phyloP scores from a whole-genome alignment of 1,140 invertebrate genomes.

The Leptinotarsa undecemlineata region DNA sequence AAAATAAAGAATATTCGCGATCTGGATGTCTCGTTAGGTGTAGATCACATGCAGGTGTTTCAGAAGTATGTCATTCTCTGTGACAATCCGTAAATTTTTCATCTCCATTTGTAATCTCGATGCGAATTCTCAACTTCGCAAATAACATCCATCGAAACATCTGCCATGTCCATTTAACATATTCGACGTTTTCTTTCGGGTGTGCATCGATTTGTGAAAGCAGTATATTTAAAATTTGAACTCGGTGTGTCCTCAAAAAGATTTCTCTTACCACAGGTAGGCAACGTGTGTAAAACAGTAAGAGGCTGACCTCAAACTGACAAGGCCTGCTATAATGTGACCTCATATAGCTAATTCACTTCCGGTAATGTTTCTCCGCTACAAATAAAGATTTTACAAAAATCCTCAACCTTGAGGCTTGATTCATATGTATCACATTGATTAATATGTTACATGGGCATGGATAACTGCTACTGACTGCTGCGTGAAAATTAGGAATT shows the following conservation, averaged over 20 bases:
- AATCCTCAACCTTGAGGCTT: slow-evolving; percentile 4
- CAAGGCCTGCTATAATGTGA: slow-evolving; percentile 15
- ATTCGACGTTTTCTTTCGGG: too few relatives aligned
- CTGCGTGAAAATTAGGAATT: too few relatives aligned
- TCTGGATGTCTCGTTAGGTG: too few relatives aligned
- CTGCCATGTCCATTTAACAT: too few relatives aligned
- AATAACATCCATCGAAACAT: too few relatives aligned
- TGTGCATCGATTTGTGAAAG: not conserved
- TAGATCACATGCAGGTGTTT: too few relatives aligned
- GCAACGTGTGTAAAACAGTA: slow-evolving; percentile 10
- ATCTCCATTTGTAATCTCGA: not conserved
- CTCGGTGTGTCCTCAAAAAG: slow-evolving; percentile 1
- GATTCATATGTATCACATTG: slow-evolving; percentile 13
- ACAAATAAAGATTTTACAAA: slow-evolving; percentile 23
- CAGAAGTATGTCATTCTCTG: too few relatives aligned
- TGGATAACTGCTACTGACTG: too few relatives aligned
- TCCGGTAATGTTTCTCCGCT: slow-evolving; percentile 19
- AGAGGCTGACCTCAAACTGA: slow-evolving; percentile 17
- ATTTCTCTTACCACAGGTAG: not conserved
- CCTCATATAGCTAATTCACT: slow-evolving; percentile 20
- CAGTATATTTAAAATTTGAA: slow-evolving; percentile 1
- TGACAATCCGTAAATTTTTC: not conserved
- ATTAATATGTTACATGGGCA: not conserved
- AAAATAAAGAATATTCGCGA: too few relatives aligned
- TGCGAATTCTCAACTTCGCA: too few relatives aligned